Evolutionary conservation across 2,888 invertebrate species (phyloP).

Genomic region (Baronia brevicornis): DNA sequence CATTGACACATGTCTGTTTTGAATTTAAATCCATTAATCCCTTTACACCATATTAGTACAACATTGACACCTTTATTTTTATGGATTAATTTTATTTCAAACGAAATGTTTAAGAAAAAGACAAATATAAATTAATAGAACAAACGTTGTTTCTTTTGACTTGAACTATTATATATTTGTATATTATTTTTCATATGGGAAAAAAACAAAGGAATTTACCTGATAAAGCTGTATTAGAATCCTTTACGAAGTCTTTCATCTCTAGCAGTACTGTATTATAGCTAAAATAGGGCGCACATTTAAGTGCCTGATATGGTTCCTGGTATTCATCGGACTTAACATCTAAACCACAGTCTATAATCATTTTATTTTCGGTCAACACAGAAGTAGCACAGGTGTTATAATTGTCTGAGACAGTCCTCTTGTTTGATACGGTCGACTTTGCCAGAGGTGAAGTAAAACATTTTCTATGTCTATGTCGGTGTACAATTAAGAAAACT

Average conservation of each 20-base stretch:
- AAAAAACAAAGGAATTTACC: no score
- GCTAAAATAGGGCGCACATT: slow-evolving; percentile 84
- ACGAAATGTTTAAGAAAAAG: no score
- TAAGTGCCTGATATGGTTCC: slow-evolving; percentile 85
- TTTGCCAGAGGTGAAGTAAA: slow-evolving; percentile 81
- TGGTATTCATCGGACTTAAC: slow-evolving; percentile 84
- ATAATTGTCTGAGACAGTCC: slow-evolving; percentile 71
- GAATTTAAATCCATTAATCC: no score
- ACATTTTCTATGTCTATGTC: slow-evolving; percentile 83
- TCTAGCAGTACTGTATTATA: slow-evolving; percentile 85
- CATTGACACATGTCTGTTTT: no score
- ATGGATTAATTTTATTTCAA: no score
- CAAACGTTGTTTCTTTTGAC: not conserved
- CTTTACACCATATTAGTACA: no score
- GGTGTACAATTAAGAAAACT: slow-evolving; percentile 82
- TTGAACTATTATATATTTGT: no score
- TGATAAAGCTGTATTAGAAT: slow-evolving; percentile 53
- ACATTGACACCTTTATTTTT: no score
- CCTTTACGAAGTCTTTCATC: slow-evolving; percentile 81
- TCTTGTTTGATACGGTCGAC: slow-evolving; percentile 52
- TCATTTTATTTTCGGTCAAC: slow-evolving; percentile 69
- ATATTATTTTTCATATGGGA: no score
- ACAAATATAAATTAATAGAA: not conserved
- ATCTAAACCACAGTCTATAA: slow-evolving; percentile 75
- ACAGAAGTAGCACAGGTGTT: slow-evolving; percentile 72